These are phyloP conservation scores for Lithophane ornitopus DNA, from an alignment of 2,888 invertebrate genomes.

Conservation along the genomic window DNA sequence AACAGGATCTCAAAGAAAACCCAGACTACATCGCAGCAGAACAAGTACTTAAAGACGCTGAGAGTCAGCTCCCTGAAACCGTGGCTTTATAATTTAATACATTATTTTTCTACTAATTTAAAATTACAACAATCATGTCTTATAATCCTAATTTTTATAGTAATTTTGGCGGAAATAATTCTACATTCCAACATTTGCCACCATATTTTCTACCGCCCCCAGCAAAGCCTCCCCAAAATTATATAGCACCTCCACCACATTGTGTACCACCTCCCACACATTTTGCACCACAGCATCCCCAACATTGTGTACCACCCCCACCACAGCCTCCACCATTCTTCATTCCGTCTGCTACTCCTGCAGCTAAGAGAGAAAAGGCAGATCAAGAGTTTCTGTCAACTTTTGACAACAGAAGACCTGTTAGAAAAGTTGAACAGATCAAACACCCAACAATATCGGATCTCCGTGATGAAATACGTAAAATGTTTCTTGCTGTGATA, in stretches of 20 bases:
- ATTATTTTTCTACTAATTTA: conserved; percentile 72
- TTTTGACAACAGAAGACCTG: conserved; percentile 69
- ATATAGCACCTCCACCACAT: conserved; percentile 1
- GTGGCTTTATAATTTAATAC: conserved; percentile 71
- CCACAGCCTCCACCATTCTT: conserved; percentile 56
- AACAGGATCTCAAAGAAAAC: conserved; percentile 94
- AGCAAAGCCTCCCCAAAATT: conserved; percentile 7
- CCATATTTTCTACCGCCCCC: conserved; percentile 67
- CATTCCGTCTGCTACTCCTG: conserved; percentile 40
- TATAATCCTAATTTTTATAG: conserved; percentile 82
- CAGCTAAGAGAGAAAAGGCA: conserved; percentile 39
- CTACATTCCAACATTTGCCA: conserved; percentile 84
- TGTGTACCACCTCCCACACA: conserved; percentile 63
- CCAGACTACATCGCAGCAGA: conserved; percentile 93
- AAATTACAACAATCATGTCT: conserved; percentile 84
- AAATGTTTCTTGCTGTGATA: conserved; percentile 70
- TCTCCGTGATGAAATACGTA: conserved; percentile 71
- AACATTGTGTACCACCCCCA: conserved; percentile 67
- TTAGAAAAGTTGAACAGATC: conserved; percentile 15
- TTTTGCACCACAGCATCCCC: conserved; percentile 2
- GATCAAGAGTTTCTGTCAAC: conserved; percentile 79
- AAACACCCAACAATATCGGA: conserved; percentile 71
- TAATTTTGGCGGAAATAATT: conserved; percentile 76
- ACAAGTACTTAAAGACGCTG: conserved; percentile 92
- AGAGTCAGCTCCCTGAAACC: conserved; percentile 89